Percentiles rank a stretch among this genome's conserved stretches.
These are phyloP conservation scores for Mycteria americana DNA, from an alignment of 2,797 vertebrate species.

Conservation along the genomic window DNA sequence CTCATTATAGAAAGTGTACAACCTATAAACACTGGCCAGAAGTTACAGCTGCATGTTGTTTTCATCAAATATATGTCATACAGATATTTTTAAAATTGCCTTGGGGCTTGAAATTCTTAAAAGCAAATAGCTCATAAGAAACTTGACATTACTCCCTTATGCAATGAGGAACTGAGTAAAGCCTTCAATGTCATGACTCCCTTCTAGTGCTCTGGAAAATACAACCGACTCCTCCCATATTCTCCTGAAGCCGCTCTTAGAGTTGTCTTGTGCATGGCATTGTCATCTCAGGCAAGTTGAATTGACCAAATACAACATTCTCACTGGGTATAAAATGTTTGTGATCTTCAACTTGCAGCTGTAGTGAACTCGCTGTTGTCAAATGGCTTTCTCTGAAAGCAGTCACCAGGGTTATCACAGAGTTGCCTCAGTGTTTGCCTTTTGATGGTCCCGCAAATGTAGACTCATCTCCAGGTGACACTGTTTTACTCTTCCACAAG, in stretches of 20 bases:
- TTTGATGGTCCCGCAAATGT: not conserved
- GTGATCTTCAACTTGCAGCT: not conserved
- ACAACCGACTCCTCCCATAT: not conserved
- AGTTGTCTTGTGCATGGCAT: not conserved
- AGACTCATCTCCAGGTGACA: not conserved
- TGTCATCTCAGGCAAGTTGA: not conserved
- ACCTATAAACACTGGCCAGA: not conserved
- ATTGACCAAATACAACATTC: not conserved
- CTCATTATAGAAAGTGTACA: not conserved
- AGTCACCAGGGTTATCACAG: not conserved
- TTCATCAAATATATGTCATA: not conserved
- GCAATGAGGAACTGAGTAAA: not conserved
- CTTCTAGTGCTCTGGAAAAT: not conserved
- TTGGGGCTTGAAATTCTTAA: not conserved
- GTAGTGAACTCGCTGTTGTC: not conserved
- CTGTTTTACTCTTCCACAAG: not conserved
- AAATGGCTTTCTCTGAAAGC: not conserved
- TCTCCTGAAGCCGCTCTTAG: not conserved
- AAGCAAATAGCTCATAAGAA: not conserved
- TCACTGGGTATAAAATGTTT: not conserved
- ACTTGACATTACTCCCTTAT: not conserved
- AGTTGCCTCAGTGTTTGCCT: not conserved
- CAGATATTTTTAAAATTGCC: not conserved
- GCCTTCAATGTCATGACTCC: not conserved
- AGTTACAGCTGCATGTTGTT: not conserved